phyloP scores from a whole-genome alignment of 2,797 vertebrate genomes.

The Furcifer pardalis region DNA sequence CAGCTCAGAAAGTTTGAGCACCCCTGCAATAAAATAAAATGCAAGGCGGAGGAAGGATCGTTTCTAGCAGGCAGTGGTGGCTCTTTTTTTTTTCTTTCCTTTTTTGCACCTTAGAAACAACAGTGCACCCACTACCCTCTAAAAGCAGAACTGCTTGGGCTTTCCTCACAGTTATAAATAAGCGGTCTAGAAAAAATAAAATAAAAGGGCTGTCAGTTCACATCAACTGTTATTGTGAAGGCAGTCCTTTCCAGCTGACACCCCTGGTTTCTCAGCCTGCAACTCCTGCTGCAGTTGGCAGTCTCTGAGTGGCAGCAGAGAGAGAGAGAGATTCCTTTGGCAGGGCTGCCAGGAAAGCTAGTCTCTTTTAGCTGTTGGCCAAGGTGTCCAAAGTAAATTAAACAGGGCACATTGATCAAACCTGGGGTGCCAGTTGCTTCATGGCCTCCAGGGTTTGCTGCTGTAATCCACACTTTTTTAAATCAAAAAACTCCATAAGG shows the following conservation, averaged over 20 bases:
- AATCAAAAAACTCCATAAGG: too few species aligned
- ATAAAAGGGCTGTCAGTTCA: slow-evolving; percentile 35
- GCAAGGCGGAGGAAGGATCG: not conserved
- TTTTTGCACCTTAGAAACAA: slow-evolving; percentile 36
- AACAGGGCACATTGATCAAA: not conserved
- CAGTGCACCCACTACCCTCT: not conserved
- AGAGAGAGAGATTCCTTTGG: slow-evolving; percentile 25
- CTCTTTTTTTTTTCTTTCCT: slow-evolving; percentile 19
- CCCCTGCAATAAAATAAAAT: slow-evolving; percentile 28
- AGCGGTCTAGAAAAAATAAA: slow-evolving; percentile 33
- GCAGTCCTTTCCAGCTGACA: slow-evolving; percentile 18
- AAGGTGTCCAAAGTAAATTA: not conserved
- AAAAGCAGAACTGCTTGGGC: not conserved
- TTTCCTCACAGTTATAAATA: slow-evolving; percentile 33
- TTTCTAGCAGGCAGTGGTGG: slow-evolving; percentile 19
- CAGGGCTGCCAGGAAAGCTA: not conserved
- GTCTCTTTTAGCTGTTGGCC: slow-evolving; percentile 40
- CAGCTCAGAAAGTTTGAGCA: too few species aligned
- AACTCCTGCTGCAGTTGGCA: not conserved
- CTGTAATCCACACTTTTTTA: too few species aligned
- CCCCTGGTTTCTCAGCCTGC: not conserved
- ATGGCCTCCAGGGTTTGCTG: too few species aligned
- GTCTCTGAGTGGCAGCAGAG: slow-evolving; percentile 24
- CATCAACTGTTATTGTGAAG: not conserved
- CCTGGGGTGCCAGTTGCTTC: too few species aligned